Evolutionary conservation across 37 sponge, comb jelly and placozoan species (phyloP), one percentile per base, ranked within the genome.

Genomic region (Geodia barretti): DNA sequence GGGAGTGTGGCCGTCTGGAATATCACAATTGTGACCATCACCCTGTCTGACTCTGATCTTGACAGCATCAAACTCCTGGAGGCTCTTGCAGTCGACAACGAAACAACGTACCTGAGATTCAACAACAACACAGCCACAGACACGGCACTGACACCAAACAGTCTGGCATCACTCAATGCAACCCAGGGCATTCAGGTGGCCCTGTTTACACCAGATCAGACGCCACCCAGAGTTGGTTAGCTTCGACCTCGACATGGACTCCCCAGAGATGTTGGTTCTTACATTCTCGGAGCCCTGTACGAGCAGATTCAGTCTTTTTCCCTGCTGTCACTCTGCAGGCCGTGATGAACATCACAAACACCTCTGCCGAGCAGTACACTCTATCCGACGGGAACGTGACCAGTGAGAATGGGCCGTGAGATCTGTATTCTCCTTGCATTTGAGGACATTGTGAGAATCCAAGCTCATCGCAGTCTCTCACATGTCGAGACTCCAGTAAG

Each of bases 211-310:
- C 82, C 91, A 19, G 97, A 93, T 80, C 77, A 75, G 5, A 96
- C 92, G 14, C 78, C 77, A 29, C 97, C 97, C 60, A n/a, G 41
- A 32, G 29, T 70, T 96, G 31, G 47, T 36, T 1, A 41, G 41
- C 29, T 96, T 86, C 62, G 40, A 64, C 29, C 74, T 96, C 1
- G 92, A 93, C 69, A 83, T 93, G 94, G 67, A 88, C 59, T 62
- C 58, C 41, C 69, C 72, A 60, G 38, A 64, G 5, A 75, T 70
- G 19, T 79, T 96, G 0, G 39, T 64, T 20, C 82, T 96, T 19
- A 76, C 87, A 35, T 93, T 96, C 83, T 86, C 86, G 43, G 97
- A 96, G 70, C 90, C n/a, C 97, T 36, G 86, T 96, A 7, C 77
- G 72, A 33, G 66, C 78, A 28, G 21, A 40, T 19, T 77, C 63